A percentile compares a stretch with the other conserved stretches of the same genome.
Evolutionary conservation across 1,140 invertebrate species (phyloP).

Genomic region (Panagrolaimus sp.): DNA sequence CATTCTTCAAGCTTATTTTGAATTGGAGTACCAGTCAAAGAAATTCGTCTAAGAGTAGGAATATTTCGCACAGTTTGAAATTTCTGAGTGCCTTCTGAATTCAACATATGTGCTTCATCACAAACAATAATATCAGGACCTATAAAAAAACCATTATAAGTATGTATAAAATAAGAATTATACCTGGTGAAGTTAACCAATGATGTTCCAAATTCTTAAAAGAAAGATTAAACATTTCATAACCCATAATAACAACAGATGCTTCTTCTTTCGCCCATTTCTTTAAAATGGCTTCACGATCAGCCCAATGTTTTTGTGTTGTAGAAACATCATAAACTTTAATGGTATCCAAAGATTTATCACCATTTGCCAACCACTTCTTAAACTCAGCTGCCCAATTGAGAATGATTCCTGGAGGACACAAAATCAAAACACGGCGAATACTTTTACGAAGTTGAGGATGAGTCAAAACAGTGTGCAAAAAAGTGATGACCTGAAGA

Average conservation of each 20-base stretch:
- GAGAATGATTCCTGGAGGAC: neutral
- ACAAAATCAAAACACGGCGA: conserved; percentile 74
- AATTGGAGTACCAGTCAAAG: conserved; percentile 63
- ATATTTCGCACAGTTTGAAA: conserved; percentile 61
- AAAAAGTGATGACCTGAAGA: conserved; percentile 73
- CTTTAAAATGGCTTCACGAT: no score
- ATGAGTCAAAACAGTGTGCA: conserved; percentile 76
- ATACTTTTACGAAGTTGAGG: conserved; percentile 67
- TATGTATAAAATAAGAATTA: no score
- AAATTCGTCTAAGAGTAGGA: conserved; percentile 59
- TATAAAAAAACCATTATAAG: conserved; percentile 26
- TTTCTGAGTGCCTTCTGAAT: conserved; percentile 60
- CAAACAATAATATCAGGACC: conserved; percentile 63
- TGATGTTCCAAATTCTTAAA: no score
- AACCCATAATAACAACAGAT: no score
- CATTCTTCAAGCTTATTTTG: conserved; percentile 64
- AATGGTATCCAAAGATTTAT: conserved; percentile 27
- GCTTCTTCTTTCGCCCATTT: no score
- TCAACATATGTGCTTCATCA: conserved; percentile 63
- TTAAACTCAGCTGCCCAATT: conserved; percentile 92
- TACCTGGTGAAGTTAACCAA: no score
- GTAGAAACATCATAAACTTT: neutral
- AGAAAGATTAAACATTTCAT: no score
- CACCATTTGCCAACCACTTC: conserved; percentile 61
- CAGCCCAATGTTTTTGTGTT: no score